phyloP scores from a whole-genome alignment of 2,888 invertebrate genomes.

The Nowickia ferox region DNA sequence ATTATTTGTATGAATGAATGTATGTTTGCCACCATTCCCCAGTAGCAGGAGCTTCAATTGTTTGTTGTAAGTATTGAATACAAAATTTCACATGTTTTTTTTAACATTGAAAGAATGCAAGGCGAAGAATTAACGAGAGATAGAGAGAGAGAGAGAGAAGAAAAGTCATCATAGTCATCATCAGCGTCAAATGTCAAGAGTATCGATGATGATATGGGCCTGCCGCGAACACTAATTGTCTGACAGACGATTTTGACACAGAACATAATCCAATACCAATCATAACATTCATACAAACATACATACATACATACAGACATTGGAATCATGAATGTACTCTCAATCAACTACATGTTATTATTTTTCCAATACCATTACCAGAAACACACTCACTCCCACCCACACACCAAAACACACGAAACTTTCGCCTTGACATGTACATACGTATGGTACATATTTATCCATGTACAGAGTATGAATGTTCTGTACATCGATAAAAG shows the following conservation, averaged over 20 bases:
- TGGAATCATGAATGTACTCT: neutral
- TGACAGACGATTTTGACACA: constrained; percentile 62
- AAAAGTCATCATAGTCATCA: constrained; percentile 42
- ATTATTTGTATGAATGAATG: neutral
- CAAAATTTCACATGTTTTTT: constrained; percentile 30
- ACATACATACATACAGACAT: constrained; percentile 5
- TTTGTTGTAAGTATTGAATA: constrained; percentile 23
- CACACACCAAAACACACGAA: neutral
- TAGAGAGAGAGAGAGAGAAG: neutral
- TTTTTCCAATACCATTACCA: constrained; percentile 43
- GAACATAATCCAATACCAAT: constrained; percentile 61
- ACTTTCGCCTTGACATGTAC: constrained; percentile 20
- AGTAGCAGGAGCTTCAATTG: neutral
- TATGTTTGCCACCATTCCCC: neutral
- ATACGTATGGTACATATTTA: constrained; percentile 10
- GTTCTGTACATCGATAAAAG: constrained; percentile 41
- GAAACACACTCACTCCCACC: neutral
- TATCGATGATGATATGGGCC: constrained; percentile 67
- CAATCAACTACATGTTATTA: constrained; percentile 4
- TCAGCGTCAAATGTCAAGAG: constrained; percentile 65
- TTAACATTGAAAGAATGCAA: constrained; percentile 12
- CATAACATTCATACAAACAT: constrained; percentile 32
- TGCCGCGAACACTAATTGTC: constrained; percentile 72
- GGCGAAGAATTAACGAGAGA: neutral
- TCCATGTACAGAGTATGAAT: constrained; percentile 39